These are phyloP conservation scores for Indicator maculatus DNA, from an alignment of 2,113 vertebrate species.

Conservation along the genomic window DNA sequence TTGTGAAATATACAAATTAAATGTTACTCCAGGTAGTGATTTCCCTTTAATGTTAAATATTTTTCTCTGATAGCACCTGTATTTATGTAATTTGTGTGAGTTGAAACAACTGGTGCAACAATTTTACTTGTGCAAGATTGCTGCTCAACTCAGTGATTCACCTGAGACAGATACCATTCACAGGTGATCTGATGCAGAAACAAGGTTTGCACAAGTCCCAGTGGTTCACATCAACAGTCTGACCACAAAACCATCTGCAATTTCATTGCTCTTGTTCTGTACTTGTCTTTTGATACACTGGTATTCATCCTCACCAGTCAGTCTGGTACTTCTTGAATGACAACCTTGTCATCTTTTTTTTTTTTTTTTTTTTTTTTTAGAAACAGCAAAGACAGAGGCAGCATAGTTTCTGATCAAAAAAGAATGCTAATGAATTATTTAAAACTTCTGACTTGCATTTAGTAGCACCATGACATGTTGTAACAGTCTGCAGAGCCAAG, in stretches of 20 bases:
- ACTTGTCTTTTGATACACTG: not conserved
- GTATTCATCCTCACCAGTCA: not conserved
- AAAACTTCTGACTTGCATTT: not conserved
- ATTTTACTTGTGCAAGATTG: not conserved
- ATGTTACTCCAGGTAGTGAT: not conserved
- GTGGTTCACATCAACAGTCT: not conserved
- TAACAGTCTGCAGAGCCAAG: not conserved
- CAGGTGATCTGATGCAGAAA: not conserved
- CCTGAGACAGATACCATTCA: not conserved
- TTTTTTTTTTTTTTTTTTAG: not conserved
- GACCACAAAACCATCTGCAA: not conserved
- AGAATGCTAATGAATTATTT: constrained; percentile 23
- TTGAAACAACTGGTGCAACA: not conserved
- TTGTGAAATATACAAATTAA: not conserved
- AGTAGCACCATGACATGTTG: not conserved
- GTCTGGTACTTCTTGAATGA: not conserved
- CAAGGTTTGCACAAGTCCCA: not conserved
- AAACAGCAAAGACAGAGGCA: not conserved
- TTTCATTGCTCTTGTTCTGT: not conserved
- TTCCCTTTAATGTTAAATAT: not conserved
- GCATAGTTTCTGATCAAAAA: not conserved
- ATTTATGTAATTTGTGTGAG: not conserved
- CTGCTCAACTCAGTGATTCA: not conserved
- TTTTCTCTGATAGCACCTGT: not conserved
- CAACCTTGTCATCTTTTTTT: not conserved